These are phyloP conservation scores for Eulithis testata DNA, from an alignment of 2,888 invertebrate genomes.

Conservation along the genomic window DNA sequence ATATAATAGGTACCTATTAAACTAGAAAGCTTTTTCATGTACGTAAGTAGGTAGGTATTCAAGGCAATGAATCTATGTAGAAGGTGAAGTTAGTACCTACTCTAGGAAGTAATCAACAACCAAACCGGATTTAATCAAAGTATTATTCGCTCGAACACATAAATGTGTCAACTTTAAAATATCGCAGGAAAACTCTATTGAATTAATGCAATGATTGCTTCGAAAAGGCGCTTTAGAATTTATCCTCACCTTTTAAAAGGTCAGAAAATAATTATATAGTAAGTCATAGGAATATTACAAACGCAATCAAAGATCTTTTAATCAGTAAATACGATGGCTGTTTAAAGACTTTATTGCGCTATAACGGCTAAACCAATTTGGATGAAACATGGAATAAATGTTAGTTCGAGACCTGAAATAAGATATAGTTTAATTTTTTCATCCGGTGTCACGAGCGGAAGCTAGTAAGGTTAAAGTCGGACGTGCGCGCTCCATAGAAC, in stretches of 20 bases:
- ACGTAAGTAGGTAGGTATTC: not conserved
- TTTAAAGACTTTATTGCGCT: too few species aligned
- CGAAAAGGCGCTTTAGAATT: constrained; percentile 36
- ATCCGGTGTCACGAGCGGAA: not conserved
- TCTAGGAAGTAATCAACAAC: constrained; percentile 23
- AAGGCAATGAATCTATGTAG: constrained; percentile 8
- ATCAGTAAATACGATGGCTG: too few species aligned
- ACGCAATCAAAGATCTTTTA: too few species aligned
- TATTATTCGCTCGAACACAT: constrained; percentile 12
- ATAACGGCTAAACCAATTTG: not conserved
- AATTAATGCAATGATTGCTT: constrained; percentile 26
- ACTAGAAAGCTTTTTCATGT: not conserved
- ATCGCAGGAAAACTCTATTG: constrained; percentile 38
- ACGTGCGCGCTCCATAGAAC: constrained; percentile 7
- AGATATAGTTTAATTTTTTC: not conserved
- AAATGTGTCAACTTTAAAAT: constrained; percentile 26
- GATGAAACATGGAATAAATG: not conserved
- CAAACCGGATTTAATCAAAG: constrained; percentile 34
- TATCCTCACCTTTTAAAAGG: constrained; percentile 34
- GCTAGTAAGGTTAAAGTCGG: not conserved
- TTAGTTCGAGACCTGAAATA: too few species aligned
- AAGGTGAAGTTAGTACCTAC: constrained; percentile 18
- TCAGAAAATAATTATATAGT: too few species aligned
- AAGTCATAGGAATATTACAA: too few species aligned
- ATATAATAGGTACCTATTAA: not conserved